Conservation (phyloP, 2,113 vertebrate genomes). For the Dascyllus trimaculatus region DNA sequence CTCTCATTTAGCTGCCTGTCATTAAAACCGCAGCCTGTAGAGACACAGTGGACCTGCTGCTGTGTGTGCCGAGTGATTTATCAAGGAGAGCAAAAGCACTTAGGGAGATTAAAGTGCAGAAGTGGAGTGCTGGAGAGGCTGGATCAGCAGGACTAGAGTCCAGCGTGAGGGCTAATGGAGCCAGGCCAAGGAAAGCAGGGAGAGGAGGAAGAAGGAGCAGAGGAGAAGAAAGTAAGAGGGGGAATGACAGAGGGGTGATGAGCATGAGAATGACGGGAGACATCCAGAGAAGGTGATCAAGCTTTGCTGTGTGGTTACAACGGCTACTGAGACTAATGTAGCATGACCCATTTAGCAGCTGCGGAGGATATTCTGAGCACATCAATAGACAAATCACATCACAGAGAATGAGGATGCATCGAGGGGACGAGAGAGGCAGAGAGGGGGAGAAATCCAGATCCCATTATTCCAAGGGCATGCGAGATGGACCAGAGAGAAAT, state of each 20-base stretch:
- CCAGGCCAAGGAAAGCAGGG: constrained; percentile 51
- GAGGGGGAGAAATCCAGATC: constrained; percentile 36
- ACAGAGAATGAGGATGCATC: constrained; percentile 33
- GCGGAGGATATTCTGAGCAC: constrained; percentile 61
- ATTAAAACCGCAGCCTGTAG: constrained; percentile 64
- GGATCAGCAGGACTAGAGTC: constrained; percentile 75
- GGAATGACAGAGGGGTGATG: constrained; percentile 27
- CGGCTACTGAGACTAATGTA: constrained; percentile 34
- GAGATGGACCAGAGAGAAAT: constrained; percentile 14
- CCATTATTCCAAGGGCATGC: constrained; percentile 66
- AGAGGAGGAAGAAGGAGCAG: constrained; percentile 7
- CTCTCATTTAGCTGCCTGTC: constrained; percentile 56
- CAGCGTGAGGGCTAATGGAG: constrained; percentile 58
- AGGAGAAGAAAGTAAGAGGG: constrained; percentile 6
- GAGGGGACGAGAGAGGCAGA: constrained; percentile 8
- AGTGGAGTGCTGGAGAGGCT: constrained; percentile 62
- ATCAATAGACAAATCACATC: constrained; percentile 70
- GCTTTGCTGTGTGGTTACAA: constrained; percentile 2
- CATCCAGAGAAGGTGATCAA: constrained; percentile 39
- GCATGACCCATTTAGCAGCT: constrained; percentile 58
- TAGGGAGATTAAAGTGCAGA: constrained; percentile 78
- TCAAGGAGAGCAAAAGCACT: constrained; percentile 74
- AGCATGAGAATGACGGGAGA: constrained; percentile 17
- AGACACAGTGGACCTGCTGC: constrained; percentile 57
- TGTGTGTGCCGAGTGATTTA: constrained; percentile 70